phyloP scores from a whole-genome alignment of 1,140 invertebrate genomes.

The Rhagoletis zephyria region DNA sequence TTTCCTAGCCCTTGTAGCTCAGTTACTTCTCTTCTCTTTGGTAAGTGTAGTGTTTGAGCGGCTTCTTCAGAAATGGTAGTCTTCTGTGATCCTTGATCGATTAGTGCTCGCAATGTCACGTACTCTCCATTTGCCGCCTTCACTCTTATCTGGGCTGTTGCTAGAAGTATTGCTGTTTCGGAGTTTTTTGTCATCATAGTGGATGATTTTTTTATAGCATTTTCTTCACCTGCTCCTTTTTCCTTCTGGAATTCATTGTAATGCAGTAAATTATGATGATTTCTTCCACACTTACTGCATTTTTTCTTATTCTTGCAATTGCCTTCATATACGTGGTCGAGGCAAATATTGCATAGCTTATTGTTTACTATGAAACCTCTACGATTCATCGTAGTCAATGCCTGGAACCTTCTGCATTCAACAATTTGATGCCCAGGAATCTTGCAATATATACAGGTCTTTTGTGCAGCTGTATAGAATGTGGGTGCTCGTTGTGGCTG shows the following conservation, averaged over 20 bases:
- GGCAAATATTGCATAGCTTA: not conserved
- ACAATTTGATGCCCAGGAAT: too few relatives aligned
- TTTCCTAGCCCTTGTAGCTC: not conserved
- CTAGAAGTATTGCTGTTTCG: not conserved
- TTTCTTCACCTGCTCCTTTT: not conserved
- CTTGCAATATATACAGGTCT: too few relatives aligned
- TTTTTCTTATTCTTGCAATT: not conserved
- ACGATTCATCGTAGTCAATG: too few relatives aligned
- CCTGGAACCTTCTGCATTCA: too few relatives aligned
- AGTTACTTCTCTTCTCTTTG: conserved; percentile 27
- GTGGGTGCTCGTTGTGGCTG: not conserved
- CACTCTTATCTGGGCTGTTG: conserved; percentile 18
- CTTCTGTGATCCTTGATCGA: conserved; percentile 53
- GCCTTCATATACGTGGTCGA: not conserved
- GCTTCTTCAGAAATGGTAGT: conserved; percentile 32
- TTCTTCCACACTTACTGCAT: conserved; percentile 42
- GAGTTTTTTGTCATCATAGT: not conserved
- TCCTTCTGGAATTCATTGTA: conserved; percentile 15
- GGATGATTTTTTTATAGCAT: too few relatives aligned
- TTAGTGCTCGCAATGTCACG: conserved; percentile 46
- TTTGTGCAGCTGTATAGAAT: too few relatives aligned
- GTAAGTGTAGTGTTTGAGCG: conserved; percentile 26
- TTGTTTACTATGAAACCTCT: too few relatives aligned
- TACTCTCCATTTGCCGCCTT: not conserved
- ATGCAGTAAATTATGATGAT: conserved; percentile 50